A percentile compares a stretch with the other conserved stretches of the same genome.
These are phyloP conservation scores for Macroramphosus scolopax DNA, from an alignment of 2,797 vertebrate species.

Conservation along the genomic window DNA sequence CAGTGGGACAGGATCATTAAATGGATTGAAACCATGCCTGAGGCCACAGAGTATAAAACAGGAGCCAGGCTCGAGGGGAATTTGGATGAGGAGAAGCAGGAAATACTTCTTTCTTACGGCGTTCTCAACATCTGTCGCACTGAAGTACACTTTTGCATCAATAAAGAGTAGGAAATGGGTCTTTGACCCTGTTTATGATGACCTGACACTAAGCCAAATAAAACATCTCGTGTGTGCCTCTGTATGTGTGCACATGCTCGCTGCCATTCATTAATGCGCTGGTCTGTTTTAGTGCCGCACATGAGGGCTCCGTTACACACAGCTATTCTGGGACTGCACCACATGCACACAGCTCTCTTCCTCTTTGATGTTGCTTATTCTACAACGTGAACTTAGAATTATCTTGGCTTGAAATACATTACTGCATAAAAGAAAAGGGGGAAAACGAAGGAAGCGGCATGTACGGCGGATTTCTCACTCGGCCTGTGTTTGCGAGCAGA, in stretches of 20 bases:
- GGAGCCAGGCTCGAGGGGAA: constrained; percentile 21
- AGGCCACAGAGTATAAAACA: constrained; percentile 20
- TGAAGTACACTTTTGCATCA: constrained; percentile 31
- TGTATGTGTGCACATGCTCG: neutral
- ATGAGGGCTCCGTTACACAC: constrained; percentile 56
- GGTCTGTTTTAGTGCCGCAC: constrained; percentile 26
- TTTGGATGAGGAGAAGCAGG: constrained; percentile 44
- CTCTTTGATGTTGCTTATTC: constrained; percentile 53
- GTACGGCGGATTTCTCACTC: constrained; percentile 24
- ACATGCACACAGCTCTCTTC: constrained; percentile 23
- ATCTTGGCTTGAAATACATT: constrained; percentile 35
- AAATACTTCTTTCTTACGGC: constrained; percentile 38
- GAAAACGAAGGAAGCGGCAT: constrained; percentile 9
- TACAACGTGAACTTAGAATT: constrained; percentile 37
- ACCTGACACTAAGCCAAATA: constrained; percentile 9
- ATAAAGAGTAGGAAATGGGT: constrained; percentile 37
- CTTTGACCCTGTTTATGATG: constrained; percentile 32
- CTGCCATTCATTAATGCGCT: constrained; percentile 21
- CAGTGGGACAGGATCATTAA: constrained; percentile 20
- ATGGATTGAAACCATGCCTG: constrained; percentile 31
- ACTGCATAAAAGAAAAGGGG: constrained; percentile 28
- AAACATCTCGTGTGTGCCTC: neutral
- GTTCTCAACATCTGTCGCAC: constrained; percentile 42
- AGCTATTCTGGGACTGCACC: constrained; percentile 53
- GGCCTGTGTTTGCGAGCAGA: constrained; percentile 4